Percentiles rank a stretch among this genome's conserved stretches.
Conservation (phyloP, 2,888 invertebrate genomes). For the Chorisops tibialis region DNA sequence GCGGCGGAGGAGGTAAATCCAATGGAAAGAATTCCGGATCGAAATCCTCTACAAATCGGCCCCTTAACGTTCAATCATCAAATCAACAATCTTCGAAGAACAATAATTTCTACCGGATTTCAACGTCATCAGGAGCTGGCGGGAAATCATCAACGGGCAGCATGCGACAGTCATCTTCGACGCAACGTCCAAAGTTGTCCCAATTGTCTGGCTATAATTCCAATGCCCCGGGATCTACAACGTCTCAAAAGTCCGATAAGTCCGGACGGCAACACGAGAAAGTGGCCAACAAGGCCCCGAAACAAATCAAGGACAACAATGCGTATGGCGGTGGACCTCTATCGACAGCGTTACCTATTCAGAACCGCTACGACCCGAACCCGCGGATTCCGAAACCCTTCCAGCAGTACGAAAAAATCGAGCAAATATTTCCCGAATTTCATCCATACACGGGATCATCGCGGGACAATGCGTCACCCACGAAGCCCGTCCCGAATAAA, state of each 20-base stretch:
- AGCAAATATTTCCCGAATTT: conserved; percentile 71
- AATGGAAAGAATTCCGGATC: conserved; percentile 28
- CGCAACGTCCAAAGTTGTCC: conserved; percentile 28
- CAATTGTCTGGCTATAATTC: conserved; percentile 28
- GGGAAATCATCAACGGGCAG: conserved; percentile 31
- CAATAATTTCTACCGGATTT: conserved; percentile 36
- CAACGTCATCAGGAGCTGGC: conserved; percentile 9
- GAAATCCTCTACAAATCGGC: conserved; percentile 3
- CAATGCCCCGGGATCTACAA: conserved; percentile 8
- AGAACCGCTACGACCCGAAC: conserved; percentile 37
- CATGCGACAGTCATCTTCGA: conserved; percentile 27
- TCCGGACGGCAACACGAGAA: conserved; percentile 38
- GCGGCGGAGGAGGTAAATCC: conserved; percentile 34
- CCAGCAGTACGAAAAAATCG: conserved; percentile 72
- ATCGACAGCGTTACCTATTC: background rate
- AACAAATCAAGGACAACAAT: conserved; percentile 48
- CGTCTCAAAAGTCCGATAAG: background rate
- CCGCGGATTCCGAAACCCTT: conserved; percentile 67
- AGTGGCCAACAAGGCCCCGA: conserved; percentile 47
- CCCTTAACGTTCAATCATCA: conserved; percentile 6
- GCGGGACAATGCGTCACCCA: conserved; percentile 3
- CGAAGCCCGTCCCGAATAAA: conserved; percentile 18
- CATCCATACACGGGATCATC: conserved; percentile 52
- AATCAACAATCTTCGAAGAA: conserved; percentile 20
- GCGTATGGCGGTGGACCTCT: conserved; percentile 15